phyloP scores from a whole-genome alignment of 2,888 invertebrate species.

The Pachydiplax longipennis region DNA sequence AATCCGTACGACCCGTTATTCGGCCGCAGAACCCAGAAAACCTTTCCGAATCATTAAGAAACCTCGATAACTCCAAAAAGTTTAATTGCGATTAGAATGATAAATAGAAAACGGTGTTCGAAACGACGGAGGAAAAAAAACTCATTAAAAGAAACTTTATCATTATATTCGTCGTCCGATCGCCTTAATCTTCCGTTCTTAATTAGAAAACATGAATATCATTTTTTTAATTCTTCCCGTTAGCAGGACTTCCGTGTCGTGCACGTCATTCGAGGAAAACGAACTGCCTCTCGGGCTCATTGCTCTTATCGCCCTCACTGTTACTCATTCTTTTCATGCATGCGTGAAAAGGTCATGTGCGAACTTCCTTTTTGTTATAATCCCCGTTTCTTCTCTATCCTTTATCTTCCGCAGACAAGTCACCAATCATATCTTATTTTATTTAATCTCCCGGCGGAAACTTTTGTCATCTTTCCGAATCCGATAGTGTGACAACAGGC shows the following conservation, averaged over 20 bases:
- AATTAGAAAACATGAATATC: conserved; percentile 6
- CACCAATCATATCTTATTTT: too few species aligned
- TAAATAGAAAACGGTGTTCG: background rate
- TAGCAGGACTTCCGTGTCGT: background rate
- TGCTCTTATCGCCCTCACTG: background rate
- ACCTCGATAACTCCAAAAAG: background rate
- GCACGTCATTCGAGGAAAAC: background rate
- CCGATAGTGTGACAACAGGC: too few species aligned
- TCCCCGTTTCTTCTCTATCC: background rate
- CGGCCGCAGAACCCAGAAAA: background rate
- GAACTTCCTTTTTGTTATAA: background rate
- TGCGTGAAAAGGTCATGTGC: conserved; percentile 35
- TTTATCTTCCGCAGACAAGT: background rate
- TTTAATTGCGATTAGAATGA: background rate
- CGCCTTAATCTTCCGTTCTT: background rate
- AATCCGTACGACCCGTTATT: background rate
- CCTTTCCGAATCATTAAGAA: background rate
- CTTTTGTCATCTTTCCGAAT: too few species aligned
- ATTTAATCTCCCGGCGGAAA: too few species aligned
- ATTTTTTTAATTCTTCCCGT: background rate
- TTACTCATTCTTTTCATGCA: background rate
- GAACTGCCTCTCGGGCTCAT: background rate
- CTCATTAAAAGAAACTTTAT: background rate
- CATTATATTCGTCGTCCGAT: background rate
- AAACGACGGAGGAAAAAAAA: background rate